Evolutionary conservation across 1,140 invertebrate species (phyloP).

Genomic region (Pogonomyrmex barbatus): DNA sequence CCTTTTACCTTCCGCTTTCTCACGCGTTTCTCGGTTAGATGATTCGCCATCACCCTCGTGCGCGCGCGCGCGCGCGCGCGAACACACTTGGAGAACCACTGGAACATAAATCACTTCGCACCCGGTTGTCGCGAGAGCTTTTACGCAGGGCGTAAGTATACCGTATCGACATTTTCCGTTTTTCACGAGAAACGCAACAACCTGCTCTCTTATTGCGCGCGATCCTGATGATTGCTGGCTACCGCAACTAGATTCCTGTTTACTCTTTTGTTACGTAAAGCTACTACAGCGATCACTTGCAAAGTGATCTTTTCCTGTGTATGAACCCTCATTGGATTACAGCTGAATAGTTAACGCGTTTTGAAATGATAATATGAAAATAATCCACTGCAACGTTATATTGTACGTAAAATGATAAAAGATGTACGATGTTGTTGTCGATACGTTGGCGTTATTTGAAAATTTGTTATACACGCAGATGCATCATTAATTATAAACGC

Average conservation of each 20-base stretch:
- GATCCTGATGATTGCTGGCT: neutral
- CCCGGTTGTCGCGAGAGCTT: constrained; percentile 29
- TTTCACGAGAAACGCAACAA: constrained; percentile 16
- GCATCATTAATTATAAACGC: neutral
- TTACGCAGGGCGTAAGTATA: constrained; percentile 12
- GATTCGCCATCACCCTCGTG: neutral
- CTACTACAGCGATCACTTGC: neutral
- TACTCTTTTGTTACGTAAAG: neutral
- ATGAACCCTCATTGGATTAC: neutral
- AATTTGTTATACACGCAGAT: neutral
- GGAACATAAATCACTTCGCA: constrained; percentile 45
- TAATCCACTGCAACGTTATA: neutral
- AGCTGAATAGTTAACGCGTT: neutral
- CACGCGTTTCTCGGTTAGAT: constrained; percentile 31
- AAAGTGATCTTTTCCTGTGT: neutral
- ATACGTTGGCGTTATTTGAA: neutral
- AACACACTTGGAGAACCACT: neutral
- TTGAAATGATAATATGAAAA: constrained; percentile 5
- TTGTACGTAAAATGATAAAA: neutral
- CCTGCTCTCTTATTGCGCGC: neutral
- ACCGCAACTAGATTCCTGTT: neutral
- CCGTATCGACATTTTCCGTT: constrained; percentile 26
- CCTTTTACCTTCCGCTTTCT: neutral
- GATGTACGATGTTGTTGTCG: neutral
- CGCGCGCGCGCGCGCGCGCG: neutral